A percentile compares a stretch with the other conserved stretches of the same genome.
phyloP scores from a whole-genome alignment of 2,113 vertebrate species.

The Panurus biarmicus region DNA sequence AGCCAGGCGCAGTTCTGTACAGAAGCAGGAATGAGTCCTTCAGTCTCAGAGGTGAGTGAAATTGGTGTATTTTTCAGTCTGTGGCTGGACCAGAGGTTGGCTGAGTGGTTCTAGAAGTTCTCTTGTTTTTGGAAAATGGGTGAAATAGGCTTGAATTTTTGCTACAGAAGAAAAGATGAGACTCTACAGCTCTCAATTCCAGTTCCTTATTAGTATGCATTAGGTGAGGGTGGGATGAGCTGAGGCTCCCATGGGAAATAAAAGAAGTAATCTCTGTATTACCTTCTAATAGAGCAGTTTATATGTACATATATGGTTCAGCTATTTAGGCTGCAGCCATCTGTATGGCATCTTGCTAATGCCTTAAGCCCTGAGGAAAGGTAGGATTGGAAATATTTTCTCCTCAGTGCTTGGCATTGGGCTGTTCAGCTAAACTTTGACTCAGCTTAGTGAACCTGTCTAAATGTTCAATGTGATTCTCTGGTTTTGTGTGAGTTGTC shows the following conservation, averaged over 20 bases:
- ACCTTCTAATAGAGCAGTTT: background rate
- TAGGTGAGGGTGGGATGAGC: background rate
- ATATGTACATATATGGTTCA: background rate
- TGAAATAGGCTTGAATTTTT: background rate
- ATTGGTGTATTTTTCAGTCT: background rate
- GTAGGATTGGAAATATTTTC: background rate
- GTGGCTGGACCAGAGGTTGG: background rate
- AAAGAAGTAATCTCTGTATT: background rate
- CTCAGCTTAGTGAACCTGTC: background rate
- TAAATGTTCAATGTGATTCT: background rate
- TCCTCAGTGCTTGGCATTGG: background rate
- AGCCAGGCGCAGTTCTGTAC: rapidly evolving
- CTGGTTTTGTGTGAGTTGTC: background rate
- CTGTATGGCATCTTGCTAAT: background rate
- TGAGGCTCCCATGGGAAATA: background rate
- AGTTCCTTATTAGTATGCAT: background rate
- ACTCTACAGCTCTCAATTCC: background rate
- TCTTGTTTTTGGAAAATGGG: background rate
- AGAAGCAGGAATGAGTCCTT: background rate
- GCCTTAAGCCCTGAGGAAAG: background rate
- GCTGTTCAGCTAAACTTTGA: background rate
- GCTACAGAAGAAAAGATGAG: background rate
- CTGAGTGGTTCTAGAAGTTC: rapidly evolving
- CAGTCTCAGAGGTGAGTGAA: background rate
- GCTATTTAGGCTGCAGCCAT: rapidly evolving